Percentiles rank a stretch among this genome's conserved stretches.
phyloP scores from a whole-genome alignment of 2,113 vertebrate genomes.

The Meles meles region DNA sequence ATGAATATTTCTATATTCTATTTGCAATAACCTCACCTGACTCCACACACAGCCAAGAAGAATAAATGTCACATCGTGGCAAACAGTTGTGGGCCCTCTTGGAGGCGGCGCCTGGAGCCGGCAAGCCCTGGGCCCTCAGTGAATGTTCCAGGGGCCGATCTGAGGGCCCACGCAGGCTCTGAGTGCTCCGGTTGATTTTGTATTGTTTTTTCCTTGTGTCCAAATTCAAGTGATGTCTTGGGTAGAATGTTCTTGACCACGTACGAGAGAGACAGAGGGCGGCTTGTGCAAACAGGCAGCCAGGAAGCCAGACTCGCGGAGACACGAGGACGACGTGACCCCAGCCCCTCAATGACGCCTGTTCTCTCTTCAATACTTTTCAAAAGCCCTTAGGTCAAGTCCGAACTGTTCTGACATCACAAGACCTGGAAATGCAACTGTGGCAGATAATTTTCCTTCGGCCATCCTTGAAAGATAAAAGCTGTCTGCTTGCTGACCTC shows the following conservation, averaged over 20 bases:
- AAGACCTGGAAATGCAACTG: not conserved
- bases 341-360: not conserved
- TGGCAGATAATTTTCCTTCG: not conserved
- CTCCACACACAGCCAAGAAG: not conserved
- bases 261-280: not conserved
- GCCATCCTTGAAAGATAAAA: not conserved
- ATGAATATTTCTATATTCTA: slow-evolving; percentile 23
- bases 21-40: slow-evolving; percentile 47
- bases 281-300: fast-evolving
- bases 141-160: not conserved
- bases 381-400: not conserved
- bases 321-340: fast-evolving
- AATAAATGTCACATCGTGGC: not conserved
- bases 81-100: not conserved
- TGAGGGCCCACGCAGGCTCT: not conserved
- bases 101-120: not conserved
- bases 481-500: not conserved
- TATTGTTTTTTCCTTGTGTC: not conserved
- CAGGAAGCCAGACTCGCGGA: not conserved
- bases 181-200: not conserved
- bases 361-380: not conserved
- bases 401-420: not conserved
- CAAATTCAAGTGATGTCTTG: not conserved
- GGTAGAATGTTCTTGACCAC: not conserved
- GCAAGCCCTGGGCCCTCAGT: not conserved